Conservation (phyloP, 2,888 invertebrate genomes). For the Byasa hedistus region DNA sequence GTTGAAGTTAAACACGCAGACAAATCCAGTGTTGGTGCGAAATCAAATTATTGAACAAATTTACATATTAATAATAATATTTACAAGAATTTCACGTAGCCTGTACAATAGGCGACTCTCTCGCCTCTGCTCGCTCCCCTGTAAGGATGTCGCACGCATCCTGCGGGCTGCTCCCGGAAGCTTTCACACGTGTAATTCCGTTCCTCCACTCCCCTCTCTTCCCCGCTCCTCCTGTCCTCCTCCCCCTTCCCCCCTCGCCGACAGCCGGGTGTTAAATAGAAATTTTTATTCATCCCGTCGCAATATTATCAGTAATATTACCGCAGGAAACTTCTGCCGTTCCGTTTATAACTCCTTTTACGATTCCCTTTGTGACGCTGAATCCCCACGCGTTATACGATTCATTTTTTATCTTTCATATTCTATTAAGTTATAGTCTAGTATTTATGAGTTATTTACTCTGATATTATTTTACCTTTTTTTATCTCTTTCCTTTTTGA, state of each 20-base stretch:
- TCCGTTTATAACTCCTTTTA: constrained; percentile 50
- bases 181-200: constrained; percentile 16
- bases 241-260: background rate
- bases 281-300: constrained; percentile 43
- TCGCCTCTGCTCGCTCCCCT: background rate
- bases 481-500: background rate
- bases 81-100: background rate
- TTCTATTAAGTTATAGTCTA: background rate
- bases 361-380: constrained; percentile 31
- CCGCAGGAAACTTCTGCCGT: constrained; percentile 37
- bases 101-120: background rate
- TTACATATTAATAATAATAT: too few species aligned
- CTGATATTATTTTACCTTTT: background rate
- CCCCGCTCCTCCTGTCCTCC: background rate
- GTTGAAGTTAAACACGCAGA: too few species aligned
- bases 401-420: background rate
- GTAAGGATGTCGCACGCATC: constrained; percentile 1
- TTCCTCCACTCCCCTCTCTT: background rate
- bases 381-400: constrained; percentile 8
- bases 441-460: background rate
- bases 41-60: too few species aligned
- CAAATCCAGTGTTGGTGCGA: too few species aligned
- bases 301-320: constrained; percentile 31
- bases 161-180: constrained; percentile 9
- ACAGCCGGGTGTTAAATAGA: constrained; percentile 34